phyloP scores from a whole-genome alignment of 2,888 invertebrate genomes.

The Ephialtes manifestator region DNA sequence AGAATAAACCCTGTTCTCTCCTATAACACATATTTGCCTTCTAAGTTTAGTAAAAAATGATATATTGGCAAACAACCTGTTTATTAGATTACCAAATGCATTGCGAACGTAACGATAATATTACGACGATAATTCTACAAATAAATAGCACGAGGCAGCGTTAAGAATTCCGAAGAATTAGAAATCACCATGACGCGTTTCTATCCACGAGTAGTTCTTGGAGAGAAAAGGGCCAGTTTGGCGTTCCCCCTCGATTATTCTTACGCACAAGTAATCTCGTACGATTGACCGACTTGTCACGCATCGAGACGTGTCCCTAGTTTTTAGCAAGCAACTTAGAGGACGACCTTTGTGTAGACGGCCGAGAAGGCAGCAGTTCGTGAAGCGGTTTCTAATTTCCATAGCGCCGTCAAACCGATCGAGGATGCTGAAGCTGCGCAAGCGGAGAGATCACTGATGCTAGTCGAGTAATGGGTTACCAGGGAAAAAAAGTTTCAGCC shows the following conservation, averaged over 20 bases:
- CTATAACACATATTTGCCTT: neutral
- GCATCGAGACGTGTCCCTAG: conserved; percentile 69
- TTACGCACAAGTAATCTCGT: conserved; percentile 41
- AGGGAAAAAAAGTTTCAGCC: conserved; percentile 36
- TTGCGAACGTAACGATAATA: too few relatives aligned
- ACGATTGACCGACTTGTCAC: conserved; percentile 76
- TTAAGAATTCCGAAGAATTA: conserved; percentile 12
- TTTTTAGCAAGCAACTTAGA: conserved; percentile 50
- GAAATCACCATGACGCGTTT: conserved; percentile 41
- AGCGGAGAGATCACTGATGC: conserved; percentile 60
- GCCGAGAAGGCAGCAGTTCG: conserved; percentile 58
- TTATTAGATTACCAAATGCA: neutral
- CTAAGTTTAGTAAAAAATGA: neutral
- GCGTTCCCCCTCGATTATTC: neutral
- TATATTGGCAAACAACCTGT: neutral
- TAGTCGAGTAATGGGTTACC: conserved; percentile 47
- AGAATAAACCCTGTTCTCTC: too few relatives aligned
- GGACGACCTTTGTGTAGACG: conserved; percentile 58
- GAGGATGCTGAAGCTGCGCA: conserved; percentile 70
- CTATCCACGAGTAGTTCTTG: conserved; percentile 4
- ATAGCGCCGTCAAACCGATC: conserved; percentile 60
- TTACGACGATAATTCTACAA: too few relatives aligned
- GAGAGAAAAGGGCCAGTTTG: conserved; percentile 50
- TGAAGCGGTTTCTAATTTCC: conserved; percentile 67
- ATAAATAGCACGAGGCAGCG: neutral